Percentiles rank a stretch among this genome's conserved stretches.
phyloP scores from a whole-genome alignment of 2,113 vertebrate genomes.

The Laticauda laticaudata region DNA sequence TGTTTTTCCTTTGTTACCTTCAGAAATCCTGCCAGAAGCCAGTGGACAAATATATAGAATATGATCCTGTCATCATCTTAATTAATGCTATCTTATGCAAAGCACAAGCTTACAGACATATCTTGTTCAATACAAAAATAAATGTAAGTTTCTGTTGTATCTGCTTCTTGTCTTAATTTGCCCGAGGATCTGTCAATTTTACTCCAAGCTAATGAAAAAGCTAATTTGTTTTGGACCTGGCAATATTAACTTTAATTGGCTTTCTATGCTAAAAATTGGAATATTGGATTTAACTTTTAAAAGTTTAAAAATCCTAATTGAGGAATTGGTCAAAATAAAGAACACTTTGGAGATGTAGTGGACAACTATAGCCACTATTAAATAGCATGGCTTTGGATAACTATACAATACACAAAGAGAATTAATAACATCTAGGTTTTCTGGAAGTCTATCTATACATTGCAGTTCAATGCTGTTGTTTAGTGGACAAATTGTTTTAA shows the following conservation, averaged over 20 bases:
- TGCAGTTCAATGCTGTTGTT: background rate
- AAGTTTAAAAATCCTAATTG: background rate
- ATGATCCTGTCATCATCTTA: conserved; percentile 96
- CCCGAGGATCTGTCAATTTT: background rate
- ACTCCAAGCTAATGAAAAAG: background rate
- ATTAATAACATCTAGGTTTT: background rate
- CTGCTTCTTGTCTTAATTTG: conserved; percentile 18
- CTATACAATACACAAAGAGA: background rate
- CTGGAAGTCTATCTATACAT: background rate
- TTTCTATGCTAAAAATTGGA: background rate
- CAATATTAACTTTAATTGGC: background rate
- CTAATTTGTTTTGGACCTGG: background rate
- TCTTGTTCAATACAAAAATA: conserved; percentile 92
- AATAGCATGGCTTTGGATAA: background rate
- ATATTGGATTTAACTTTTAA: background rate
- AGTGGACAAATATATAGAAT: conserved; percentile 97
- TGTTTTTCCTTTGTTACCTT: conserved; percentile 58
- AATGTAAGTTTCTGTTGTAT: conserved; percentile 78
- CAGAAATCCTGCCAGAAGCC: conserved; percentile 93
- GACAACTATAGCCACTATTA: background rate
- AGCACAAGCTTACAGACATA: conserved; percentile 93
- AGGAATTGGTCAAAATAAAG: background rate
- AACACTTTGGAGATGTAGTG: background rate
- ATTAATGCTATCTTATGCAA: conserved; percentile 96
- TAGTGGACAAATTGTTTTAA: background rate